Base-by-base conservation (phyloP, 1,140 invertebrate genomes). In the Zophobas atratus region DNA sequence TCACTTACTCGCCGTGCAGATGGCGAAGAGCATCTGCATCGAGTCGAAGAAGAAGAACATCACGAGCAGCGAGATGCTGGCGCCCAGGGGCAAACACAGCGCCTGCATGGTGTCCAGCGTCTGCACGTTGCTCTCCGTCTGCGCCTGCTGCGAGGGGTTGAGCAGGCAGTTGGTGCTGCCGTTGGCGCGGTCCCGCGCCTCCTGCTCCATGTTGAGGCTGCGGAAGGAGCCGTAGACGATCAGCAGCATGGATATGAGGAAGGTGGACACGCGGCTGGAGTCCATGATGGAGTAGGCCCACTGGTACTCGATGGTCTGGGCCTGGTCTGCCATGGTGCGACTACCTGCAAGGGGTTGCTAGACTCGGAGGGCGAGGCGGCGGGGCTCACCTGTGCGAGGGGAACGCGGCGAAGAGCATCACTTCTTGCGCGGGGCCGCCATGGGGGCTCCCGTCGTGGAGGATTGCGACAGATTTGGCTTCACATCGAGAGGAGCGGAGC, bases 21-120 rank as follows among this genome's bases (percentile, higher is more conserved):
- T 96, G 67, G 97, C 97, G 89, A 99, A 98, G 2, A 99, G 91
- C 90, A 98, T 94, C 88, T 99, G 97, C 94, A 99, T 97, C 71
- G 97, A 98, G 88, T 99, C 97, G 85, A 99, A 99, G 88, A 98
- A 99, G 90, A 99, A 98, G 88, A 99, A 99, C 97, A 99, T 99
- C 78, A 99, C 92, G 32, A 99, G 92, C 75, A 99, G 90, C 72
- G 97, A 98, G 82, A 98, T 93, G 75, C 97, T 98, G 82, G 98
- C 97, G 85, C 97, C 97, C 63, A 99, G 90, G 72, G 98, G 98
- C 86, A 99, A 90, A 90, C 97, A 98, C 81, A 99, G 91, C 79
- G 97, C 98, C 88, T 99, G 97, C 93, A 98, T 96, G 75, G 97
- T 97, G 87, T 98, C 97, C 84, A 99, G 88, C 0, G 97, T 99